These are phyloP conservation scores for Colossoma macropomum DNA, from an alignment of 2,113 vertebrate species.

Conservation along the genomic window DNA sequence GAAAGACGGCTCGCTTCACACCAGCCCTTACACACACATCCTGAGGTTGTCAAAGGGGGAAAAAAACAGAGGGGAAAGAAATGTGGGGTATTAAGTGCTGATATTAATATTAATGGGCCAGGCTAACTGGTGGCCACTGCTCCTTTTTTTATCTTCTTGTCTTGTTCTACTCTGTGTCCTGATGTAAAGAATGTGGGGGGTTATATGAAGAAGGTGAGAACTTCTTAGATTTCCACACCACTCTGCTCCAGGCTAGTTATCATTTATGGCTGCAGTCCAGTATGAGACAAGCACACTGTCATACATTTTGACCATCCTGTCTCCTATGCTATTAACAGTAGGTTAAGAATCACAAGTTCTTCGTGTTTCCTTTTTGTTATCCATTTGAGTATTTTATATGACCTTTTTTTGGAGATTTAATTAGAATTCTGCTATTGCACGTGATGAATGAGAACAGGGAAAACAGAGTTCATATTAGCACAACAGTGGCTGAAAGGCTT, in stretches of 20 bases:
- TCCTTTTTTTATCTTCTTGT: not conserved
- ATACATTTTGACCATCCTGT: not conserved
- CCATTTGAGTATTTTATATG: not conserved
- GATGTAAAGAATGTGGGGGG: not conserved
- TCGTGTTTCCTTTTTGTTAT: not conserved
- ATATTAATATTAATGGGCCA: slow-evolving; percentile 70
- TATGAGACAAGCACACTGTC: not conserved
- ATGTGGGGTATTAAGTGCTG: slow-evolving; percentile 44
- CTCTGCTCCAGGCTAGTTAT: not conserved
- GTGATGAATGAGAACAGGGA: not conserved
- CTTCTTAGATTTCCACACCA: not conserved
- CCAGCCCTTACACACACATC: slow-evolving; percentile 71
- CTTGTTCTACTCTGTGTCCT: not conserved
- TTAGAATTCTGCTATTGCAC: not conserved
- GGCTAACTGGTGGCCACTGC: slow-evolving; percentile 54
- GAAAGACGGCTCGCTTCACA: slow-evolving; percentile 75
- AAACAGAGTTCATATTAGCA: not conserved
- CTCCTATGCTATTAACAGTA: not conserved
- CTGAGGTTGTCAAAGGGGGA: slow-evolving; percentile 68
- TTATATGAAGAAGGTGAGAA: slow-evolving; percentile 11
- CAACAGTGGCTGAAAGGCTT: not conserved
- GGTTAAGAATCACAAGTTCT: not conserved
- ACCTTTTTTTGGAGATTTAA: not conserved
- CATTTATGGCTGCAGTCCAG: not conserved
- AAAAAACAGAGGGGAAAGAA: slow-evolving; percentile 56